Percentiles rank a stretch among this genome's conserved stretches.
Conservation (phyloP, 2,113 vertebrate species). For the Chionis minor region DNA sequence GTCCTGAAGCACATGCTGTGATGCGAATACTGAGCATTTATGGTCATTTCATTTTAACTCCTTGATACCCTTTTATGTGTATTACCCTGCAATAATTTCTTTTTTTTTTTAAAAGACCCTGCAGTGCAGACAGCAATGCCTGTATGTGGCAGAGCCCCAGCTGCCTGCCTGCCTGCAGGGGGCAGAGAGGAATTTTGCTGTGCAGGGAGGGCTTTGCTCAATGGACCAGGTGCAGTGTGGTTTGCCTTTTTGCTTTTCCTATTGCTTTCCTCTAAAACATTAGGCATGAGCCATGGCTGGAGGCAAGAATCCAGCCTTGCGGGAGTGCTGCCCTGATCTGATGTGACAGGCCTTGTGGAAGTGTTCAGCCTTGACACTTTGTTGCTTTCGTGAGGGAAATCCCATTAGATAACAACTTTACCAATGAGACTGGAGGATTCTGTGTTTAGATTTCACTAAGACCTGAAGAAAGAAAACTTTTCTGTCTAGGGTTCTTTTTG, state of each 20-base stretch:
- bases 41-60: background rate
- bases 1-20: background rate
- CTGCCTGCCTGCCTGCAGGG: background rate
- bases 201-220: background rate
- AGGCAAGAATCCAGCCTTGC: constrained; percentile 5
- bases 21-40: background rate
- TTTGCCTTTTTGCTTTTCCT: background rate
- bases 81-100: background rate
- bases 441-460: background rate
- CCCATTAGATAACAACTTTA: background rate
- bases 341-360: background rate
- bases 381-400: constrained; percentile 5
- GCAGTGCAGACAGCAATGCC: background rate
- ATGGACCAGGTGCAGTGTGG: background rate
- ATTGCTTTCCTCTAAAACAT: background rate
- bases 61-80: background rate
- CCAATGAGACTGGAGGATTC: background rate
- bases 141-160: background rate
- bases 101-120: background rate
- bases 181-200: background rate
- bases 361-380: background rate
- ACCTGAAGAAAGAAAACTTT: background rate
- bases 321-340: background rate
- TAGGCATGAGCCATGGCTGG: background rate
- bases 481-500: background rate